Base-by-base conservation (phyloP, 2,113 vertebrate species). In the Phrynosoma platyrhinos region DNA sequence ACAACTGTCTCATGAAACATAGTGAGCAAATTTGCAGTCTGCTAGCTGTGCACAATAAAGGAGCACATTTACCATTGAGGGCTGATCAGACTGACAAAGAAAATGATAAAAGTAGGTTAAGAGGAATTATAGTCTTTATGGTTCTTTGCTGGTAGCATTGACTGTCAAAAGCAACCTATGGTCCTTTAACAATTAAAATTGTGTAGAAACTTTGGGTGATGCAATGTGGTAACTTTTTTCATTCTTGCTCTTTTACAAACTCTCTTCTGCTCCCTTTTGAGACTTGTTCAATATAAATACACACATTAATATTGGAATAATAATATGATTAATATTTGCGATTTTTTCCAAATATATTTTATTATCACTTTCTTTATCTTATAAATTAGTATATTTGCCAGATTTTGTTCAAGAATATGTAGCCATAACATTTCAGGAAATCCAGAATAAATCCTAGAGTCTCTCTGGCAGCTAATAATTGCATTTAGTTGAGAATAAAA, bases 1-100 rank as follows among this genome's bases (percentile, higher is more conserved):
- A 97, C 96, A 97, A 97, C 96, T 96, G 97, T 97, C 96, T 97
- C 96, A 94, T 97, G 96, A 95, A 97, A 97, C 95, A 92, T 79
- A 96, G 96, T 95, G 95, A 96, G 96, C 95, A 96, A 97, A 86
- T 97, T 96, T 96, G 96, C 92, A 0, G 96, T 96, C 94, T 84
- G 96, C 96, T 96, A 95, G 96, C 96, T 95, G 96, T 96, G 95
- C 95, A 95, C 97, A 96, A 96, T 93, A 93, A 94, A 96, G 95
- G 93, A 94, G 94, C 88, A 95, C 92, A 92, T 96, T 96, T 94
- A 92, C 96, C 94, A 94, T 72, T 94, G 93, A 96, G 93, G 96
- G 92, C 95, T 94, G 94, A 96, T 95, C 95, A 90, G 92, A 90
- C 92, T 95, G 94, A 97, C 96, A 97, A 97, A 97, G 96, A 95